These are phyloP conservation scores for Paratrypauchen microcephalus DNA, from an alignment of 2,797 vertebrate genomes.

Conservation along the genomic window DNA sequence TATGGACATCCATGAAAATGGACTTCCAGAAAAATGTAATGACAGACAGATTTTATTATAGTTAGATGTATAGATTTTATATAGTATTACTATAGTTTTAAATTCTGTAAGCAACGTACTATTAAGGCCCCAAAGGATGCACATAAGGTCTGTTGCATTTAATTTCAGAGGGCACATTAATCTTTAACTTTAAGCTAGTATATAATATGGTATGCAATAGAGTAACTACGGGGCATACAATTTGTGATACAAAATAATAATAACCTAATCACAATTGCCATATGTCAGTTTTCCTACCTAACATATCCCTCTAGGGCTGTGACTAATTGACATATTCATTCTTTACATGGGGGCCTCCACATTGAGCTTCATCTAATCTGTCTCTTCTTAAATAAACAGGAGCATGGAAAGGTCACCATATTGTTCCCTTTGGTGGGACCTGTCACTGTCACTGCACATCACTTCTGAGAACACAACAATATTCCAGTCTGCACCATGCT, in stretches of 20 bases:
- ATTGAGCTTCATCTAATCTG: slow-evolving; percentile 41
- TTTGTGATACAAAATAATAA: slow-evolving; percentile 4
- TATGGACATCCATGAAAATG: no score
- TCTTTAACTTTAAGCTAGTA: background rate
- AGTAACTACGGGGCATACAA: background rate
- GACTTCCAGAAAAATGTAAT: no score
- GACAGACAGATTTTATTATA: no score
- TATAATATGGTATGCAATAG: background rate
- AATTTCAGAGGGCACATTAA: background rate
- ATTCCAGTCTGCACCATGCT: slow-evolving; percentile 27
- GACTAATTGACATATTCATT: slow-evolving; percentile 3
- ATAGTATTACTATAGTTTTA: no score
- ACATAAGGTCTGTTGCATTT: background rate
- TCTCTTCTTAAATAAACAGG: slow-evolving; percentile 48
- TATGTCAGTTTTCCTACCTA: background rate
- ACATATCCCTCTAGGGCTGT: background rate
- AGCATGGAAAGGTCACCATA: slow-evolving; percentile 64
- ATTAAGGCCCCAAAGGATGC: background rate
- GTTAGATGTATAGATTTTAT: no score
- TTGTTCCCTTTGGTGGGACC: slow-evolving; percentile 47
- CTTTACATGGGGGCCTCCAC: slow-evolving; percentile 22
- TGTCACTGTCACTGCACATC: slow-evolving; percentile 61
- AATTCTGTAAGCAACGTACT: background rate
- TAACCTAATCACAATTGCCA: background rate
- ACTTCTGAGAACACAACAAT: slow-evolving; percentile 38